Evolutionary conservation across 2,797 vertebrate species (phyloP).

Genomic region (Moxostoma hubbsi): DNA sequence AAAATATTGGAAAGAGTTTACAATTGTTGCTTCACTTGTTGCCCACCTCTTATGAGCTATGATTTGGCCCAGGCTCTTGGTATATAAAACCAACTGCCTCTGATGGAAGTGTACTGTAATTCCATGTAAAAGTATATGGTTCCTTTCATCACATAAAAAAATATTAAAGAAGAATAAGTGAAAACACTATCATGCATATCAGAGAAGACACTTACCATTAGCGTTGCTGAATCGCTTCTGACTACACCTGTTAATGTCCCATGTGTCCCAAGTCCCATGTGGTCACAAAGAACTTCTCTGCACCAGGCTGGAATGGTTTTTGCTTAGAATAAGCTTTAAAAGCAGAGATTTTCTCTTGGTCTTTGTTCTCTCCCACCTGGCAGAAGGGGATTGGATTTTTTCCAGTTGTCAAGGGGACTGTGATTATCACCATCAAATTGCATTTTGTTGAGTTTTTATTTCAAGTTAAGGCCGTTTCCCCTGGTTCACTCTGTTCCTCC

Average conservation of each 20-base stretch:
- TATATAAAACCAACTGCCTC: conserved; percentile 43
- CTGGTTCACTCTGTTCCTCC: conserved; percentile 64
- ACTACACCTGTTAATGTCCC: conserved; percentile 27
- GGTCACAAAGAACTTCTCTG: conserved; percentile 12
- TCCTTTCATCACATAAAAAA: not conserved
- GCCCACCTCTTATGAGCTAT: conserved; percentile 40
- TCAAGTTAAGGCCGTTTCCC: conserved; percentile 60
- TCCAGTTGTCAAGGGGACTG: conserved; percentile 51
- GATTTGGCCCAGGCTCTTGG: conserved; percentile 36
- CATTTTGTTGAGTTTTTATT: conserved; percentile 61
- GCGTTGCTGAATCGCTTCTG: not conserved
- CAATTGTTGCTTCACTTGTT: conserved; percentile 38
- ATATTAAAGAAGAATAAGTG: not conserved
- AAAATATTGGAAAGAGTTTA: conserved; percentile 30
- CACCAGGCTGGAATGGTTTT: conserved; percentile 41
- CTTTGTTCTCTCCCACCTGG: conserved; percentile 45
- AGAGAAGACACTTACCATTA: not conserved
- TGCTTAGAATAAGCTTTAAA: conserved; percentile 53
- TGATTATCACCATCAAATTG: conserved; percentile 67
- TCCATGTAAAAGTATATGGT: not conserved
- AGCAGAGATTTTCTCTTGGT: conserved; percentile 36
- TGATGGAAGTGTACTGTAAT: conserved; percentile 20
- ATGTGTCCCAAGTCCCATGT: not conserved
- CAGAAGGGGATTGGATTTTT: conserved; percentile 29
- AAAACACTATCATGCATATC: not conserved